Evolutionary conservation across 2,113 vertebrate genomes (phyloP), one percentile per base, ranked within the genome.

Genomic region (Ictalurus furcatus): DNA sequence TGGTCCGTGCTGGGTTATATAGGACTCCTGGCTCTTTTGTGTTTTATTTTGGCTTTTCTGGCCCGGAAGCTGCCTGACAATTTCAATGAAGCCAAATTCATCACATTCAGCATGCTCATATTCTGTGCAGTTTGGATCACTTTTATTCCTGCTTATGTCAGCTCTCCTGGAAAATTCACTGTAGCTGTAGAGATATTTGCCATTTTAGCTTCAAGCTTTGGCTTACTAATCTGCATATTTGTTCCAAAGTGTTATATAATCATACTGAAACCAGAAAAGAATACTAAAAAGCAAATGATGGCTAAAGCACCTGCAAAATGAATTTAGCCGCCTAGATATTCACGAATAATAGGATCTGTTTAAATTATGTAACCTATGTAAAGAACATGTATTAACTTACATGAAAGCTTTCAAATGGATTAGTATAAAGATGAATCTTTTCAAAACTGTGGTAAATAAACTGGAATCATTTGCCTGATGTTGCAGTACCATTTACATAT

Each of bases 151-250:
- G 34, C 34, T 34, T 34, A 34, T 34, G 34, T 34, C 34, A 34
- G 34, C 34, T 34, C 94, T 59, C 94, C 95, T 82, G 94, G 95
- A 14, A 95, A 94, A 63, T 95, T 93, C 7, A 93, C 94, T 14
- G 95, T 95, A 17, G 94, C 93, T 79, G 94, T 95, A 3, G 94
- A 95, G 52, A 94, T 93, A 63, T 34, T 34, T 34, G 34, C 34
- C 34, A 34, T 34, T 34, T 34, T 34, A 34, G 34, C 34, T 34
- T 34, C 34, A 34, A 34, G 34, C 85, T 90, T 90, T 87, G 89
- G 87, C 84, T 89, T 91, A 58, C 9, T 91, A 23, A 44, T 89
- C 11, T 86, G 88, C 12, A 91, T 91, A 63, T 91, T 89, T 85
- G 56, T 82, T 11, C 90, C 90, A 73, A 91, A 91, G 28, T 91